These are phyloP conservation scores for Drosophila arizonae DNA, from an alignment of 1,140 invertebrate species.

Conservation along the genomic window DNA sequence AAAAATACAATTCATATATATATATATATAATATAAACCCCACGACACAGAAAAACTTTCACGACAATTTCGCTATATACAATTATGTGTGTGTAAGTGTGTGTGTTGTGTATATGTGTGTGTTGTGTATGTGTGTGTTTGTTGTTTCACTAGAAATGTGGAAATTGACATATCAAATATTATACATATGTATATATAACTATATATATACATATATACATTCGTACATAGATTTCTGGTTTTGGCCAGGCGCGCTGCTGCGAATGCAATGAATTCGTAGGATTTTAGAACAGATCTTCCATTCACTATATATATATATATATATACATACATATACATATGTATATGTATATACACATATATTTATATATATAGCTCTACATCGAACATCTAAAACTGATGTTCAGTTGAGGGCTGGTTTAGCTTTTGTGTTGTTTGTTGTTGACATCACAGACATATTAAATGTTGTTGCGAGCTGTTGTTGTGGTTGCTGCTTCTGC, in stretches of 20 bases:
- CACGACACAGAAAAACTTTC: slow-evolving; percentile 4
- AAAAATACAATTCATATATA: slow-evolving; percentile 3
- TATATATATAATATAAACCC: slow-evolving; percentile 3
- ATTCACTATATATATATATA: background rate
- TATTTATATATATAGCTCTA: slow-evolving; percentile 1
- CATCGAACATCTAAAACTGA: background rate
- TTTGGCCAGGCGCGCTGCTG: slow-evolving; percentile 3
- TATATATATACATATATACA: background rate
- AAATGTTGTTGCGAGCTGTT: slow-evolving; percentile 35
- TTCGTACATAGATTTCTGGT: background rate
- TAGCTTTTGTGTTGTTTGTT: slow-evolving; percentile 8
- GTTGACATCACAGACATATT: slow-evolving; percentile 63
- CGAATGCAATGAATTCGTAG: background rate
- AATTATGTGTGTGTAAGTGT: background rate
- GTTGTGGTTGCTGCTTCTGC: background rate
- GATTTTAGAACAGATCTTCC: background rate
- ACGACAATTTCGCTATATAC: slow-evolving; percentile 30
- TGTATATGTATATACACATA: background rate
- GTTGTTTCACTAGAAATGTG: slow-evolving; percentile 3
- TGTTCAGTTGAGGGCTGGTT: slow-evolving; percentile 12
- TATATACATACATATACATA: background rate
- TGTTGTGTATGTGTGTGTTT: background rate
- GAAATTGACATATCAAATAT: slow-evolving; percentile 10
- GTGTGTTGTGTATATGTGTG: slow-evolving; percentile 4
- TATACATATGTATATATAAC: slow-evolving; percentile 9